These are phyloP conservation scores for Neoitamus cyanurus DNA, from an alignment of 2,888 invertebrate species.

Conservation along the genomic window DNA sequence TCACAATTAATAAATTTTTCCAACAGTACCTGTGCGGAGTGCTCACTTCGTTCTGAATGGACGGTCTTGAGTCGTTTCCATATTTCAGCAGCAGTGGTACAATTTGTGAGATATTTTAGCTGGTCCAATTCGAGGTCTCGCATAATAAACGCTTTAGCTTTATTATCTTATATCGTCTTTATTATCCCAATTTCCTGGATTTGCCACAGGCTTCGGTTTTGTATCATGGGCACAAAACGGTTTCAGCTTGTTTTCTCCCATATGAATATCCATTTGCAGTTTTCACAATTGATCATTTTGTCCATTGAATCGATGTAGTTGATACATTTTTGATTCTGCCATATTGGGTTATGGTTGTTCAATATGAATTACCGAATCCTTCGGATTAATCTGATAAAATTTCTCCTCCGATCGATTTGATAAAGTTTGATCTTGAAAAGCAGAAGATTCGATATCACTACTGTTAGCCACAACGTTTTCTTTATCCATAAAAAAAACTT, in stretches of 20 bases:
- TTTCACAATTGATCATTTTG: not conserved
- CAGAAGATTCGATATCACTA: not conserved
- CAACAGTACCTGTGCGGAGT: not conserved
- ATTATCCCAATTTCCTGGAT: constrained; percentile 16
- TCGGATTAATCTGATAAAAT: not conserved
- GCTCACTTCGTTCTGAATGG: constrained; percentile 27
- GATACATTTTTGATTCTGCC: not conserved
- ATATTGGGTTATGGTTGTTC: not conserved
- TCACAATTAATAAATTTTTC: constrained; percentile 23
- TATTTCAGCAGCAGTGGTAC: constrained; percentile 12
- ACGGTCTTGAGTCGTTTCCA: not conserved
- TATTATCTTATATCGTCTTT: too few relatives aligned
- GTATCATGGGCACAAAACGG: not conserved
- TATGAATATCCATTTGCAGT: constrained; percentile 26
- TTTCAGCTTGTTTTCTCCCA: constrained; percentile 20
- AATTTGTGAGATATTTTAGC: constrained; percentile 17
- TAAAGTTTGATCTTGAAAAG: not conserved
- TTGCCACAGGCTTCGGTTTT: not conserved
- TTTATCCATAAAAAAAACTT: not conserved
- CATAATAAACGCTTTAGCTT: constrained; percentile 19
- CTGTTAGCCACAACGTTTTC: not conserved
- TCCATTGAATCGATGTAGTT: constrained; percentile 6
- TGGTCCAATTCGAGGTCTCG: constrained; percentile 31
- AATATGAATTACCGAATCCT: not conserved
- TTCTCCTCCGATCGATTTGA: not conserved